Base-by-base conservation (phyloP, 1,140 invertebrate genomes). In the Venturia canescens region DNA sequence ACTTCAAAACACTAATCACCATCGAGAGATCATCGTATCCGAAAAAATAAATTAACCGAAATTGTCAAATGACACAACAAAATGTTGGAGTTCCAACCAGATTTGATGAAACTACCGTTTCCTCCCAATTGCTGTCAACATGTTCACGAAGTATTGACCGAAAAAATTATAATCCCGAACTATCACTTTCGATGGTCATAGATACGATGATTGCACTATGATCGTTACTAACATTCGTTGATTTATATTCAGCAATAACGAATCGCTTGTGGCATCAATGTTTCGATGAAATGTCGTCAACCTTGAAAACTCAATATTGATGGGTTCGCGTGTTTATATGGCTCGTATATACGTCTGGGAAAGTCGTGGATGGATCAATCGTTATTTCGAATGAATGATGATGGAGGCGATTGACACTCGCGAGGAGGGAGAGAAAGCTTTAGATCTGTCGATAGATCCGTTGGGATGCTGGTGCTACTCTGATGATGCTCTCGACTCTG, bases 371-470 rank as follows among this genome's bases (percentile, higher is more conserved):
- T 74, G 11, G 71, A 74, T 74, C 48, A 48, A 74, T 74, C 71
- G 44, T 18, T 11, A 26, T 27, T 44, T 21, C 26, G 53, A 9
- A 13, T n/a, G 29, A 63, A 63, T 26, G 60, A 26, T 63, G 60
- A 63, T 26, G 26, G 18, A 57, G 48, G 29, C 67, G 26, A 34
- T 53, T 76, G 72, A 76, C 72, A 38, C 34, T 26, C 29, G 23
- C 72, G 72, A 76, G 26, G 29, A 15, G 26, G 29, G 50, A 26
- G n/a, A 13, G 27, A 4, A 18, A 27, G 53, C 34, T 71, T 53
- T 76, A 57, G 72, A 60, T 76, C 72, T 76, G 72, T 76, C 72
- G 26, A 76, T 76, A 27, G 53, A 76, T 29, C 53, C 53, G 29
- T 53, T 34, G 16, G 53, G 53, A 74, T 15, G 48, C 71, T 74